Conservation (phyloP, 2,113 vertebrate genomes). For the Takifugu flavidus region DNA sequence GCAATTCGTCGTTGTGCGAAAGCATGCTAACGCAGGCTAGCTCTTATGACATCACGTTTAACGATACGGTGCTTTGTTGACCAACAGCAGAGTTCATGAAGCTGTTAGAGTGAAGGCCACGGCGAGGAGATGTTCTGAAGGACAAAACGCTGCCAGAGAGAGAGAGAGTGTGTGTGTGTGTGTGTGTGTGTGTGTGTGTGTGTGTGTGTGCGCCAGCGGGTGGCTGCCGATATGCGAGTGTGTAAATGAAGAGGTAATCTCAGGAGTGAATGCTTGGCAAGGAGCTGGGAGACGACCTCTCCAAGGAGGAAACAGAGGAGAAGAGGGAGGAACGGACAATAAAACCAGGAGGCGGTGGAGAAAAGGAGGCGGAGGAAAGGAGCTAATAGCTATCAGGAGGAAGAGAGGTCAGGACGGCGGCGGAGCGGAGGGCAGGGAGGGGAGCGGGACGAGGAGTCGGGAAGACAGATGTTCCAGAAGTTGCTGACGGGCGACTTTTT, state of each 20-base stretch:
- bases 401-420: conserved; percentile 42
- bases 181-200: conserved; percentile 14
- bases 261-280: conserved; percentile 60
- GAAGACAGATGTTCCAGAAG: conserved; percentile 38
- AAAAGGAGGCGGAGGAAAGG: conserved; percentile 26
- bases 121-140: conserved; percentile 46
- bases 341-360: background rate
- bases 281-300: conserved; percentile 54
- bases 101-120: conserved; percentile 17
- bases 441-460: conserved; percentile 21
- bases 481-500: conserved; percentile 24
- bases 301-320: conserved; percentile 46
- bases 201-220: conserved; percentile 25
- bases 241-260: conserved; percentile 65
- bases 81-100: conserved; percentile 14
- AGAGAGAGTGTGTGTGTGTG: conserved; percentile 10
- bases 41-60: conserved; percentile 7
- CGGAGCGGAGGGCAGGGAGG: conserved; percentile 34
- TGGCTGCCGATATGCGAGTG: conserved; percentile 40
- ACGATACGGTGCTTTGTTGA: conserved; percentile 10
- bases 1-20: no score
- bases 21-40: conserved; percentile 3
- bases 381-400: conserved; percentile 43
- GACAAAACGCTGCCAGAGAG: conserved; percentile 26
- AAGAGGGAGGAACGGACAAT: conserved; percentile 33